These are phyloP conservation scores for Invenusta paracnida DNA, from an alignment of 2,888 invertebrate species.

Conservation along the genomic window DNA sequence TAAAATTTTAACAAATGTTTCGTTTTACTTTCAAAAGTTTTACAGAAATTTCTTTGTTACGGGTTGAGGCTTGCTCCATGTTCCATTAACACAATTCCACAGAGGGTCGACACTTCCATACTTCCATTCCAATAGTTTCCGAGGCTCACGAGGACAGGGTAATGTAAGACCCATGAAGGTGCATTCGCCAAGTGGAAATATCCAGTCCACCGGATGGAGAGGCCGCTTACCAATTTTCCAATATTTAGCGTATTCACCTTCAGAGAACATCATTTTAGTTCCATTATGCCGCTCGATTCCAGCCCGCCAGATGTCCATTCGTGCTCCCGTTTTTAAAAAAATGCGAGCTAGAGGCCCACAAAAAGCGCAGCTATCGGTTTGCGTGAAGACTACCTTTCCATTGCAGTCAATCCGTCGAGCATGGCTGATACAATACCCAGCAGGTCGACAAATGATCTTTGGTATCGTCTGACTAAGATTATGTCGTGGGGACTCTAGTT, in stretches of 20 bases:
- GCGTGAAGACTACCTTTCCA: conserved; percentile 29
- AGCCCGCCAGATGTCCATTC: neutral
- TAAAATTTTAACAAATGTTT: too few species aligned
- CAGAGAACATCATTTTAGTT: neutral
- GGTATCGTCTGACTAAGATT: neutral
- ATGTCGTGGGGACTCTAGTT: neutral
- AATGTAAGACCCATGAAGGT: conserved; percentile 33
- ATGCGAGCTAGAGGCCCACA: conserved; percentile 38
- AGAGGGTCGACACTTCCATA: too few species aligned
- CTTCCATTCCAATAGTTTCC: too few species aligned
- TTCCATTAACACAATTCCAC: too few species aligned
- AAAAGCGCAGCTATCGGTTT: conserved; percentile 33
- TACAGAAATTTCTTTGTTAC: too few species aligned
- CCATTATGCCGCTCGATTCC: conserved; percentile 3
- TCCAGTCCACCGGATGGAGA: neutral
- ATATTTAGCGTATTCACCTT: conserved; percentile 8
- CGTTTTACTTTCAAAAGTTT: too few species aligned
- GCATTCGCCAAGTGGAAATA: conserved; percentile 32
- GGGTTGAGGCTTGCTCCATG: too few species aligned
- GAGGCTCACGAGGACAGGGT: too few species aligned
- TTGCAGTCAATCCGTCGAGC: conserved; percentile 22
- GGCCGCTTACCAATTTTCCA: neutral
- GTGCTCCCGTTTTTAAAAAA: neutral
- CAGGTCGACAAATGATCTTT: conserved; percentile 37
- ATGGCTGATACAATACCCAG: conserved; percentile 30